Evolutionary conservation across 2,797 vertebrate genomes (phyloP), one percentile per base, ranked within the genome.

Genomic region (Malurus splendens): DNA sequence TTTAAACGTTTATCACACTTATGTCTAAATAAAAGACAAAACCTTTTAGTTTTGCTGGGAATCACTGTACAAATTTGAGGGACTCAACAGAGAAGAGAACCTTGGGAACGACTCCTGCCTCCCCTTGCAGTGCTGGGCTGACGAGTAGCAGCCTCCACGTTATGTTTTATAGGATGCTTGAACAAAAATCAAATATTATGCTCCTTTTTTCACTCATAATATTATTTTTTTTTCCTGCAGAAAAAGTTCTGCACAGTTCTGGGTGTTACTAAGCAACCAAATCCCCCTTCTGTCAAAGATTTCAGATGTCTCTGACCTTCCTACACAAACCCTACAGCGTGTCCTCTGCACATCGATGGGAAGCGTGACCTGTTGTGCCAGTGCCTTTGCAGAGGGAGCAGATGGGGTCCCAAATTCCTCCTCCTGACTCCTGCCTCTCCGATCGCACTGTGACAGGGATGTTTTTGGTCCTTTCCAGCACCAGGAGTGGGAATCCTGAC

Each of bases 191-290:
- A 14, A 64, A 39, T 45, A 54, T 27, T 73, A 18, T 45, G 16
- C 41, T 62, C 23, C 19, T 72, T 81, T 59, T 28, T 85, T 67
- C 54, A 6, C 27, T 50, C 7, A 6, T 50, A 41, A 39, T 48
- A 38, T 10, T 41, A 4, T 48, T 66, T 66, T 55, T 52, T 44
- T 62, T 52, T 38, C 14, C 68, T 51, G 4, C 28, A 32, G 12
- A 59, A 87, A 71, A 72, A 66, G 32, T 68, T 55, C 77, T 72
- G 28, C 47, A 32, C 14, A 14, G 28, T 68, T 86, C 78, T 74
- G 68, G 28, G 41, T 79, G 84, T 92, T 93, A 89, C 90, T 83
- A 15, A 75, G 71, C 87, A 91, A 70, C 77, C 67, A 90, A 72
- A 72, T 87, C 52, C 41, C 52, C 45, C 18, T 93, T 82, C 87